Evolutionary conservation across 2,888 invertebrate genomes (phyloP), one percentile per base, ranked within the genome.

Genomic region (Psococerastis gibbosa): DNA sequence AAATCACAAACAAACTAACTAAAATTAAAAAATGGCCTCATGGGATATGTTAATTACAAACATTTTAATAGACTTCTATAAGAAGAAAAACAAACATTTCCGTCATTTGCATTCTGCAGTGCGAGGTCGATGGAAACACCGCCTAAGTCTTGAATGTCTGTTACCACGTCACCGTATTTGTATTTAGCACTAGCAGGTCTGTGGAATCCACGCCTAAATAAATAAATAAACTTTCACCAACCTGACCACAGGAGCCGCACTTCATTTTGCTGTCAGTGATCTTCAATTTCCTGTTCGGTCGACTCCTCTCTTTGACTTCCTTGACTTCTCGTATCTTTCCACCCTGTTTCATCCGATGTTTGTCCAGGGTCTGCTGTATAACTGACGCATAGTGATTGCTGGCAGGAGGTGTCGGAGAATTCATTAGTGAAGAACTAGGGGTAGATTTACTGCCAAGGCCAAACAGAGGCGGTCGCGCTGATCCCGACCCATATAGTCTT

Each of bases 161-260:
- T n/a, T n/a, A n/a, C n/a, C n/a, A n/a, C n/a, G n/a, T n/a, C n/a
- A n/a, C n/a, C n/a, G n/a, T n/a, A n/a, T n/a, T n/a, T n/a, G n/a
- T n/a, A n/a, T n/a, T n/a, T n/a, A n/a, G n/a, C n/a, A n/a, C n/a
- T n/a, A n/a, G n/a, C n/a, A n/a, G n/a, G n/a, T n/a, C n/a, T n/a
- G n/a, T n/a, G n/a, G n/a, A n/a, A n/a, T n/a, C n/a, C n/a, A n/a
- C n/a, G n/a, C n/a, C n/a, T n/a, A n/a, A n/a, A n/a, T n/a, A n/a
- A n/a, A n/a, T n/a, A n/a, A n/a, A n/a, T n/a, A n/a, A n/a, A 76
- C 75, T 76, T 55, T 76, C 75, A 0, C 76, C 75, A 4, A 78
- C 78, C 58, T 81, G 87, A 6, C 95, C 95, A 62, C 98, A 98
- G 6, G 95, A 95, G 8, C 95, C 94, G 63, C 97, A 97, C 68